Percentiles rank a stretch among this genome's conserved stretches.
phyloP scores from a whole-genome alignment of 2,113 vertebrate species.

The Tetraodon nigroviridis region DNA sequence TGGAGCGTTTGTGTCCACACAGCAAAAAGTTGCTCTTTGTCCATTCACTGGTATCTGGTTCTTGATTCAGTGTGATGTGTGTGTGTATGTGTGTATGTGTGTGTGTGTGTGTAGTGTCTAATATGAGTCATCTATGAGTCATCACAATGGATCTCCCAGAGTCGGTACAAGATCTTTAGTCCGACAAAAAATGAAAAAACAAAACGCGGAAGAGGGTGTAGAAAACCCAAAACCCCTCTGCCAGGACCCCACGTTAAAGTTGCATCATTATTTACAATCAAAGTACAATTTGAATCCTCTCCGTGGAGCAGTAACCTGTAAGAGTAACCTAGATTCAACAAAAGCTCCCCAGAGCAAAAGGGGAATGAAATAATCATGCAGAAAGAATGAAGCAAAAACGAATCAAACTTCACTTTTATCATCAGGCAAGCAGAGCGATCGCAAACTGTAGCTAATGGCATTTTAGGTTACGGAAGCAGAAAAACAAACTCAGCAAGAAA shows the following conservation, averaged over 20 bases:
- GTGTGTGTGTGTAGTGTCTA: conserved; percentile 5
- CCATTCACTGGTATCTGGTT: not conserved
- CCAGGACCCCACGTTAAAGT: conserved; percentile 4
- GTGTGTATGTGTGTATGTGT: not conserved
- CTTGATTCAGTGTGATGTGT: no score
- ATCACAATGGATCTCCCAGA: not conserved
- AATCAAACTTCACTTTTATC: conserved; percentile 29
- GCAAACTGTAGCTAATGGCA: conserved; percentile 1
- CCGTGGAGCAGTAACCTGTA: not conserved
- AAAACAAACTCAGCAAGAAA: conserved; percentile 30
- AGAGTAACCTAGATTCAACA: conserved; percentile 11
- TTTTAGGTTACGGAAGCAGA: conserved; percentile 8
- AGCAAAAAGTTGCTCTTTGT: not conserved
- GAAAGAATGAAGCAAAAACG: conserved; percentile 33
- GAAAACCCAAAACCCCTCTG: conserved; percentile 2
- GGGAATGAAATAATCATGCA: conserved; percentile 51
- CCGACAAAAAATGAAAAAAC: conserved; percentile 9
- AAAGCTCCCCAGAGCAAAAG: conserved; percentile 28
- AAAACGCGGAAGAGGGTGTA: conserved; percentile 21
- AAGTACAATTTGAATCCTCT: conserved; percentile 3
- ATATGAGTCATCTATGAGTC: conserved; percentile 1
- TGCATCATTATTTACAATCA: conserved; percentile 14
- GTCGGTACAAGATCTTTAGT: not conserved
- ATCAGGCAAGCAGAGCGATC: conserved; percentile 43
- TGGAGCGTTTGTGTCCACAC: not conserved